Conservation (phyloP, 2,888 invertebrate genomes). For the Rotaria magnacalcarata region DNA sequence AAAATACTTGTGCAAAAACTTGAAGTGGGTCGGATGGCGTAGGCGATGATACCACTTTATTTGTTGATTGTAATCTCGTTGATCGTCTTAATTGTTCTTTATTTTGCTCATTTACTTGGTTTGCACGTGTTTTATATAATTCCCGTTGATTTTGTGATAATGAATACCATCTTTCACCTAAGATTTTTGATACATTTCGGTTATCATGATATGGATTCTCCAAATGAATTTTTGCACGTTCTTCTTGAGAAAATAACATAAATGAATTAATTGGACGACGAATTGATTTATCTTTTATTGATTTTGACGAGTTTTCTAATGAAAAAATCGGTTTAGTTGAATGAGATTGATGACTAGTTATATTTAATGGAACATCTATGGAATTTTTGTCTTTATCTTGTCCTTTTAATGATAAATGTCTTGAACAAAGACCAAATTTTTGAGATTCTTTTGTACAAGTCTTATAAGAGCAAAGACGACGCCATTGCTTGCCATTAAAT, state of each 20-base stretch:
- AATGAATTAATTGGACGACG: slow-evolving; percentile 98
- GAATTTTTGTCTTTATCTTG: not conserved
- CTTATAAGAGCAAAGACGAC: slow-evolving; percentile 43
- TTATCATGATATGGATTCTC: slow-evolving; percentile 96
- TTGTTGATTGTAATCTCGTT: not conserved
- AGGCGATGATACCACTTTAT: not conserved
- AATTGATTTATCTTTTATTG: slow-evolving; percentile 61
- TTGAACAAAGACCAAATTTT: slow-evolving; percentile 43
- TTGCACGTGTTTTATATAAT: slow-evolving; percentile 87
- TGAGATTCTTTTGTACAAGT: slow-evolving; percentile 46
- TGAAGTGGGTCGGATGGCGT: not conserved
- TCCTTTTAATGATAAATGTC: slow-evolving; percentile 41
- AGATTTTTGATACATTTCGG: slow-evolving; percentile 92
- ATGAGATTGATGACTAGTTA: not conserved
- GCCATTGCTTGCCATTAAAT: slow-evolving; percentile 47
- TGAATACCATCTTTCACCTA: slow-evolving; percentile 99
- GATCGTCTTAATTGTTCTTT: slow-evolving; percentile 16
- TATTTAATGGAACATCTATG: not conserved
- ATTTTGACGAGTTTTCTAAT: not conserved
- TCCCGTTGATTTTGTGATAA: slow-evolving; percentile 85
- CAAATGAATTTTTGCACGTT: slow-evolving; percentile 89
- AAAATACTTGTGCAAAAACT: slow-evolving; percentile 4
- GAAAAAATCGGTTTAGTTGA: not conserved
- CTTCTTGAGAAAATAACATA: slow-evolving; percentile 98
- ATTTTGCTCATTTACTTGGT: slow-evolving; percentile 45